These are phyloP conservation scores for Yoshiicerus persimilis DNA, from an alignment of 1,140 invertebrate genomes.

Conservation along the genomic window DNA sequence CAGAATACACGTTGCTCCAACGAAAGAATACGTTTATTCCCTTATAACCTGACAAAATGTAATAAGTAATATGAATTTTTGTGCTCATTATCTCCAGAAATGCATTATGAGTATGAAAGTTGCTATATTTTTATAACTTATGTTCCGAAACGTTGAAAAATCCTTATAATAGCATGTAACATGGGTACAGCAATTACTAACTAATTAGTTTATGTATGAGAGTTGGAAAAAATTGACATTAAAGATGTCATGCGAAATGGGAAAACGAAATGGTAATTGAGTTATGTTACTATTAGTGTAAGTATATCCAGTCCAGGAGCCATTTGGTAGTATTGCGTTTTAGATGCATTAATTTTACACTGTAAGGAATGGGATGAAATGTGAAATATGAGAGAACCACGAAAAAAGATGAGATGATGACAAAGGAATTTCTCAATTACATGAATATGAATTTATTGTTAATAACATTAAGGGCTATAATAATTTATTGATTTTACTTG, in stretches of 20 bases:
- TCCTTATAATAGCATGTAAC: neutral
- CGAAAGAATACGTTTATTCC: too few species aligned
- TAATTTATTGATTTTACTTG: neutral
- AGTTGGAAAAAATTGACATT: neutral
- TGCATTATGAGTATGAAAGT: neutral
- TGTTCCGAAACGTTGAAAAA: neutral
- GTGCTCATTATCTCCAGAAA: neutral
- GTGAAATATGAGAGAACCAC: too few species aligned
- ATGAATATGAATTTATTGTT: conserved; percentile 21
- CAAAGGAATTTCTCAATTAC: conserved; percentile 14
- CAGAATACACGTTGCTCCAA: too few species aligned
- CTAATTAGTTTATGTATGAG: neutral
- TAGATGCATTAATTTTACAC: too few species aligned
- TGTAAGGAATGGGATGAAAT: too few species aligned
- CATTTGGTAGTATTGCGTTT: too few species aligned
- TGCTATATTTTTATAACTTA: neutral
- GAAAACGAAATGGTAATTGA: neutral
- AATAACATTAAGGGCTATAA: conserved; percentile 11
- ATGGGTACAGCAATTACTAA: neutral
- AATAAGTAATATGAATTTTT: neutral
- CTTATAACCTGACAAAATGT: neutral
- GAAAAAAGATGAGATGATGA: neutral
- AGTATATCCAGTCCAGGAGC: too few species aligned
- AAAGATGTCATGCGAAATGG: neutral
- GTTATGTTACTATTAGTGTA: neutral